Evolutionary conservation across 2,797 vertebrate species (phyloP), one percentile per base, ranked within the genome.

Genomic region (Enoplosus armatus): DNA sequence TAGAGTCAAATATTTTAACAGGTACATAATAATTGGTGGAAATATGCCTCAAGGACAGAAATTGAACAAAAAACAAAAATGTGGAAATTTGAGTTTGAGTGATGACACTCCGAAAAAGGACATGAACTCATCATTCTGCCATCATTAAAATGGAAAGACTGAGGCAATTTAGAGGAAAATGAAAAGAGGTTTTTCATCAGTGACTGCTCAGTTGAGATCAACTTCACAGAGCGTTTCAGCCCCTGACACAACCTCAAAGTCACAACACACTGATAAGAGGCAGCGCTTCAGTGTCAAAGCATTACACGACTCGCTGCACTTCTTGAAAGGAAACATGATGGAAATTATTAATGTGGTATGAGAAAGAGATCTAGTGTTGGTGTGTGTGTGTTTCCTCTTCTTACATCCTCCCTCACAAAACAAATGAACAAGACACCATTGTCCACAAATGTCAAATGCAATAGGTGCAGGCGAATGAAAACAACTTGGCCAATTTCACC

Each of bases 271-370:
- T 35, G 77, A 84, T 87, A 75, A 82, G 85, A 86, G 72, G 72
- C 63, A 43, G 73, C 18, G 24, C 83, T 86, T 70, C 75, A 70
- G 78, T 63, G 85, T 87, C 80, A 67, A 58, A 75, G 79, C 70
- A 78, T 89, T 85, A 89, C 86, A 87, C 63, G 63, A 90, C 75
- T 90, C 83, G 26, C 66, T 70, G 77, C 87, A 68, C 79, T 61
- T 53, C 77, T 86, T 80, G 78, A 89, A 88, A 86, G 70, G 64
- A 72, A 87, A 89, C 90, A 89, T 71, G 77, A 80, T 74, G 63
- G 74, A 88, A 91, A 86, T 87, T 74, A 80, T 85, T 83, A 78
- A 88, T 77, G 78, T 22, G 60, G 26, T 72, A 27, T 43, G 64
- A 80, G 61, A 75, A 78, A 72, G 56, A 74, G 63, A 72, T 74